phyloP scores from a whole-genome alignment of 2,797 vertebrate genomes.

The Falco naumanni region DNA sequence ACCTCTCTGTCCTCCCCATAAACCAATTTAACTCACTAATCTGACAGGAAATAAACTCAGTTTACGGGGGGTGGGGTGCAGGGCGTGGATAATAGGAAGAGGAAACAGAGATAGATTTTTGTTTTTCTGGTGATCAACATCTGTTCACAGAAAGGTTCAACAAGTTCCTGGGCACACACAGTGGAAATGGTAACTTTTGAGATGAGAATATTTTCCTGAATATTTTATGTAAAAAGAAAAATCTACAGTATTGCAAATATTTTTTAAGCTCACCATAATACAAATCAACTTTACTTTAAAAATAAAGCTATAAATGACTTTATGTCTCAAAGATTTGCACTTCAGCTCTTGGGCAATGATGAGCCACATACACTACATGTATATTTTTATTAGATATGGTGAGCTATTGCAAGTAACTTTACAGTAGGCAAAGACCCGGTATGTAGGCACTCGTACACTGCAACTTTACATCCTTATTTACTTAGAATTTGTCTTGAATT shows the following conservation, averaged over 20 bases:
- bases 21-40: constrained; percentile 56
- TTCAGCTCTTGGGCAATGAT: not conserved
- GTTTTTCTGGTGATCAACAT: constrained; percentile 51
- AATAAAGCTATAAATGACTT: not conserved
- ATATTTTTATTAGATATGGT: not conserved
- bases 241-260: not conserved
- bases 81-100: constrained; percentile 31
- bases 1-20: not conserved
- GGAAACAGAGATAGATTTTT: constrained; percentile 56
- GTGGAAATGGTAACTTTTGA: not conserved
- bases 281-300: not conserved
- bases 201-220: not conserved
- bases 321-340: not conserved
- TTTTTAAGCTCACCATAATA: not conserved
- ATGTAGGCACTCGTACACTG: not conserved
- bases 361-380: not conserved
- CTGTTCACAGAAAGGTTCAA: constrained; percentile 2
- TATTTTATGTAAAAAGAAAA: not conserved
- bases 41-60: constrained; percentile 63
- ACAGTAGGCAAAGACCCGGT: not conserved
- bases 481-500: constrained; percentile 39
- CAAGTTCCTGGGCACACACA: not conserved
- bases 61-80: not conserved
- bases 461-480: constrained; percentile 30
- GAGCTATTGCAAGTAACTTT: not conserved